Evolutionary conservation across 1,140 invertebrate species (phyloP).

Genomic region (Drosophila novamexicana): DNA sequence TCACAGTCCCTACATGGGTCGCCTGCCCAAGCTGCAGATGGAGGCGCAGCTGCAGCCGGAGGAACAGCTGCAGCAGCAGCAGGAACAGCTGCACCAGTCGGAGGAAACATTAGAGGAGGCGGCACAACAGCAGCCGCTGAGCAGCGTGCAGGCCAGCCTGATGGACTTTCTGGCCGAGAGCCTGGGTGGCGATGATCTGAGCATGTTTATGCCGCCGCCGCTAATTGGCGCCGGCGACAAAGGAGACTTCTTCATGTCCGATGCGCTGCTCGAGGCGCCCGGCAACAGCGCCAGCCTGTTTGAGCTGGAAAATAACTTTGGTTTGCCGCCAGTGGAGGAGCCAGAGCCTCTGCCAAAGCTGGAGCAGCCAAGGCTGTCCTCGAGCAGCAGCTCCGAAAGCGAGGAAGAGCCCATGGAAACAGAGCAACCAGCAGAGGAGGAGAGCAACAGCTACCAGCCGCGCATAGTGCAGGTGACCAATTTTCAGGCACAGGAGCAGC

Average conservation of each 20-base stretch:
- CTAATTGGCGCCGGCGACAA: conserved; percentile 59
- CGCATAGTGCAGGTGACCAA: conserved; percentile 80
- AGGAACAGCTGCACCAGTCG: conserved; percentile 2
- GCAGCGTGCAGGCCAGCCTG: conserved; percentile 72
- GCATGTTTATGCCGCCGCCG: conserved; percentile 69
- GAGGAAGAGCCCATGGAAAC: conserved; percentile 40
- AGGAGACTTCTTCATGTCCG: conserved; percentile 69
- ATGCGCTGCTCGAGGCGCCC: conserved; percentile 57
- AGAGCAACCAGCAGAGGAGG: conserved; percentile 20
- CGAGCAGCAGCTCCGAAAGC: conserved; percentile 33
- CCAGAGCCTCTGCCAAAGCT: not conserved
- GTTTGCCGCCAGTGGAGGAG: conserved; percentile 31
- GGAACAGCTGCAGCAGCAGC: not conserved
- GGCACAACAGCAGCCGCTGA: conserved; percentile 51
- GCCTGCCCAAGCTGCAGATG: conserved; percentile 50
- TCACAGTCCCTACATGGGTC: conserved; percentile 76
- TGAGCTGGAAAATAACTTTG: conserved; percentile 59
- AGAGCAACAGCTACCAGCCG: conserved; percentile 52
- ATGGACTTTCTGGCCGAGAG: conserved; percentile 81
- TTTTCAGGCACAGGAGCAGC: conserved; percentile 55
- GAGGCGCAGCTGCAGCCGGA: not conserved
- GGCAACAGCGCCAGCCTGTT: conserved; percentile 42
- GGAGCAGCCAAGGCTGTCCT: not conserved
- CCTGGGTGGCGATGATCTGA: conserved; percentile 68
- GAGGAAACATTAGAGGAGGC: conserved; percentile 17